phyloP scores from a whole-genome alignment of 2,888 invertebrate species.

The Tethea ocularis region DNA sequence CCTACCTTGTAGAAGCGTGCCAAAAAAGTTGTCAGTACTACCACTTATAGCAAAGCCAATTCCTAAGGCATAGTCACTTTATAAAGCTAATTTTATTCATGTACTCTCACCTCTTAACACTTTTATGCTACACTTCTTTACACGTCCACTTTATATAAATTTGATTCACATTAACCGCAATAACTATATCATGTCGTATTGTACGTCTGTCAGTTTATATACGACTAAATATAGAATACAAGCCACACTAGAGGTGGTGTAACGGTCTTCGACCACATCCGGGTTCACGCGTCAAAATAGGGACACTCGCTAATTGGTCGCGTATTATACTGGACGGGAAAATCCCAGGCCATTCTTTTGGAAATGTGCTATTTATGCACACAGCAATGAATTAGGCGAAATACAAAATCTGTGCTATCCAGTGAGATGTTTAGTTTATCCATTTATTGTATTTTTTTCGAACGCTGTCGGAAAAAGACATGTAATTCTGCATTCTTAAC shows the following conservation, averaged over 20 bases:
- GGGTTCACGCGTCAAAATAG: slow-evolving; percentile 53
- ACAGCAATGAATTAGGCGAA: neutral
- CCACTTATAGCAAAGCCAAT: too few species aligned
- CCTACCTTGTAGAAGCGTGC: too few species aligned
- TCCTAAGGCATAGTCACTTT: too few species aligned
- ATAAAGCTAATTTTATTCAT: neutral
- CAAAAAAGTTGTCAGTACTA: too few species aligned
- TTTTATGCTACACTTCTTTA: neutral
- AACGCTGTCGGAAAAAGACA: too few species aligned
- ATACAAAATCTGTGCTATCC: too few species aligned
- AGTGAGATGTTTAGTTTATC: too few species aligned
- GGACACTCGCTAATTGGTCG: slow-evolving; percentile 43
- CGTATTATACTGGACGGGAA: slow-evolving; percentile 16
- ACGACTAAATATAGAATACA: slow-evolving; percentile 37
- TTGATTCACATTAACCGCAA: slow-evolving; percentile 19
- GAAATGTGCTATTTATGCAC: neutral
- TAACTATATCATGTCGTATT: slow-evolving; percentile 12
- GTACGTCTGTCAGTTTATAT: slow-evolving; percentile 38
- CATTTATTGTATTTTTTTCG: too few species aligned
- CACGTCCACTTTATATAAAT: slow-evolving; percentile 14
- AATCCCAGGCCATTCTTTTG: slow-evolving; percentile 13
- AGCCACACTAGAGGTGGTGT: slow-evolving; percentile 41
- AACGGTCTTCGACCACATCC: slow-evolving; percentile 62
- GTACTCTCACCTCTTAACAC: neutral
- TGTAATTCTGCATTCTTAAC: too few species aligned